Evolutionary conservation across 2,797 vertebrate genomes (phyloP), one percentile per base, ranked within the genome.

Genomic region (Channa striata): DNA sequence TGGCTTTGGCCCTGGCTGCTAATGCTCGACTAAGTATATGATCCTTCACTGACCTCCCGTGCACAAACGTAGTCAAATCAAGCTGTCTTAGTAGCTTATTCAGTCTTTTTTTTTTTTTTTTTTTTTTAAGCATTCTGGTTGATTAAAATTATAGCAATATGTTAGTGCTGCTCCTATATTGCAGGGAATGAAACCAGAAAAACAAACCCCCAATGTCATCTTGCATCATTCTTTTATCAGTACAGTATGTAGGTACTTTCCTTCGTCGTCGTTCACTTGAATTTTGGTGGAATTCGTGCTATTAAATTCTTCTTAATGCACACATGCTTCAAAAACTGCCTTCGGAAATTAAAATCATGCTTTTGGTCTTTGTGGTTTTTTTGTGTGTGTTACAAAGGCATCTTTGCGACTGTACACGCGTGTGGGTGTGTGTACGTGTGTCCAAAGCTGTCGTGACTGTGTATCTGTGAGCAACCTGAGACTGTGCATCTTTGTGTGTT

Each of bases 401-500:
- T 36, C 25, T 51, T 64, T 48, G 12, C 59, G 54, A 14, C 42
- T 59, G 39, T 46, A 21, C 25, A 34, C 11, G 5, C 23, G 61
- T 11, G 47, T 71, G 68, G 69, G 69, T 43, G 77, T 73, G 64
- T 73, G 54, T 40, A 61, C 37, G 50, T 74, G 75, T 56, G 74
- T 64, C 68, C 73, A 73, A 75, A 72, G 61, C 69, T 25, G 59
- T 80, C 7, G 33, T 78, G 76, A 68, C 66, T 70, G 70, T 51
- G 59, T 74, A 34, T 74, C 53, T 74, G 72, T 68, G 78, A 69
- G 63, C 60, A 25, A 44, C 66, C 52, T 30, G 48, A 40, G 53
- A n/a, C 43, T 42, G 69, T 71, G 53, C 63, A 68, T 79, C 14
- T 84, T 60, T 72, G 30, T 64, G 20, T 79, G 80, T 77, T 78